A percentile compares a stretch with the other conserved stretches of the same genome.
phyloP scores from a whole-genome alignment of 2,113 vertebrate species.

The Reinhardtius hippoglossoides region DNA sequence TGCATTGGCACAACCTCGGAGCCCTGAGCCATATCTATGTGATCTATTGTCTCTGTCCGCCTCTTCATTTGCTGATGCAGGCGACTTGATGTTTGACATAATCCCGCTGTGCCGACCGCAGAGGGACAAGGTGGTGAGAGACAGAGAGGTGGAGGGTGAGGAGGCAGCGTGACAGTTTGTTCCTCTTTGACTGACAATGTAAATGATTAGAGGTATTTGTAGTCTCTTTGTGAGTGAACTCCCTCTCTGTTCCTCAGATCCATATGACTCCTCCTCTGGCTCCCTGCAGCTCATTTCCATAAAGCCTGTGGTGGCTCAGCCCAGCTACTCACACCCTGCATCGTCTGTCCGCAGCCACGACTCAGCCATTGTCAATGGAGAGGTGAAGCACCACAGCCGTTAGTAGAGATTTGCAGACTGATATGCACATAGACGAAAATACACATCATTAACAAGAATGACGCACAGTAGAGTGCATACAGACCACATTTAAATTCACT shows the following conservation, averaged over 20 bases:
- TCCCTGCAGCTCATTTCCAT: slow-evolving; percentile 95
- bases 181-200: slow-evolving; percentile 45
- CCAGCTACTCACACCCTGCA: slow-evolving; percentile 84
- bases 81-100: slow-evolving; percentile 82
- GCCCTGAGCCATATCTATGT: slow-evolving; percentile 45
- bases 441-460: neutral
- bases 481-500: too few relatives aligned
- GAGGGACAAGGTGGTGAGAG: slow-evolving; percentile 54
- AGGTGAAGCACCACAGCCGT: slow-evolving; percentile 82
- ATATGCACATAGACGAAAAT: neutral
- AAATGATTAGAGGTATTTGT: slow-evolving; percentile 57
- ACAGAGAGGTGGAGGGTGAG: neutral
- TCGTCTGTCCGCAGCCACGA: slow-evolving; percentile 92
- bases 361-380: slow-evolving; percentile 89
- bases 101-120: slow-evolving; percentile 43
- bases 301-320: slow-evolving; percentile 87
- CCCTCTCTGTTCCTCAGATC: slow-evolving; percentile 82
- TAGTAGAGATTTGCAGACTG: too few relatives aligned
- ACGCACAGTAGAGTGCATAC: neutral
- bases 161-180: slow-evolving; percentile 16
- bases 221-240: slow-evolving; percentile 59
- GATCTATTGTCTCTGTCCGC: slow-evolving; percentile 53
- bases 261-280: slow-evolving; percentile 94
- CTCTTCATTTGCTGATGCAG: slow-evolving; percentile 62
- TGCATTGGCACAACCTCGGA: slow-evolving; percentile 38